Evolutionary conservation across 2,797 vertebrate genomes (phyloP), one percentile per base, ranked within the genome.

Genomic region (Bufotes viridis): DNA sequence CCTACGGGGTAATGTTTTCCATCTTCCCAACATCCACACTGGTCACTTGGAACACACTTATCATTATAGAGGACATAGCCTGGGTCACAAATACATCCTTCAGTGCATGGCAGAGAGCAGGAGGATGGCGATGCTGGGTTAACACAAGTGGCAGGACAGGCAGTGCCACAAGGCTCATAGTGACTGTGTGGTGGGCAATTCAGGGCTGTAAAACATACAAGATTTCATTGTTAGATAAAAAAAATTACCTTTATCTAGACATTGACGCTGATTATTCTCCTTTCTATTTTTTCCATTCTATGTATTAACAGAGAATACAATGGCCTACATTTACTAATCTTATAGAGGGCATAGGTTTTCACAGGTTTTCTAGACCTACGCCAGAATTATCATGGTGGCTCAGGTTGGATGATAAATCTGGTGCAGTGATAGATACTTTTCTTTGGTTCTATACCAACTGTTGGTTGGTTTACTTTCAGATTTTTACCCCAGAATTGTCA

Each of bases 1-100:
- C 92, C 90, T 0, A 90, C 84, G 34, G 94, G 92, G 90, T 96
- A 96, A 91, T 95, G 94, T 24, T 57, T 84, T 24, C 93, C 96
- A 94, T 93, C 57, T 75, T 82, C 29, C 90, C 87, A 90, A 58
- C 87, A 90, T 42, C 85, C 89, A 87, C 90, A 90, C 29, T 82
- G 81, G 26, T 29, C 17, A 49, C 57, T 78, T 67, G 85, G 78
- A 78, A 90, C 89, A 88, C 87, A 87, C 14, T 82, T 83, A 17
- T 90, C 69, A 20, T 90, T 42, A 76, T 90, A 84, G 6, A 91
- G 61, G 72, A 87, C 34, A 78, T 88, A 87, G n/a, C 88, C 91
- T 22, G 85, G 18, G 61, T 90, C 78, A 85, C 88, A 90, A 10
- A 90, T 22, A 86, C 90, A 90, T 53, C 84, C 90, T 75, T 88